Evolutionary conservation across 2,888 invertebrate species (phyloP).

Genomic region (Tholera decimalis): DNA sequence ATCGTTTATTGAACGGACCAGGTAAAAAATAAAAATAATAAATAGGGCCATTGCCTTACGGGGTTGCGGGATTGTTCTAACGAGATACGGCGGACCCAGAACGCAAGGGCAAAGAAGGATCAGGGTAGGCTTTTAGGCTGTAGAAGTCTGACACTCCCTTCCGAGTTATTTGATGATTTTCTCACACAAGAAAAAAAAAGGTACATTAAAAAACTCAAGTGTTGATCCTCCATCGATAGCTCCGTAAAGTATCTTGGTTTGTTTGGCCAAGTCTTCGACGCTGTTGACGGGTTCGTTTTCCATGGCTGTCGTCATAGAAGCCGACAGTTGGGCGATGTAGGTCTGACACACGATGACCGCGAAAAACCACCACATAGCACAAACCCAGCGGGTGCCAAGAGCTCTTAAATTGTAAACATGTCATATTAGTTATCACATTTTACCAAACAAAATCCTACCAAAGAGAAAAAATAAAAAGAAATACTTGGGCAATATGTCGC

Average conservation of each 20-base stretch:
- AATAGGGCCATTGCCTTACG: too few species aligned
- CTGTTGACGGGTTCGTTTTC: slow-evolving; percentile 96
- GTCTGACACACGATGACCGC: slow-evolving; percentile 98
- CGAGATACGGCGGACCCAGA: too few species aligned
- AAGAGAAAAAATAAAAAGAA: not conserved
- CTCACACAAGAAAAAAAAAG: too few species aligned
- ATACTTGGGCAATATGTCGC: slow-evolving; percentile 97
- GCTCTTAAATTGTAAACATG: slow-evolving; percentile 91
- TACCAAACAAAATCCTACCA: not conserved
- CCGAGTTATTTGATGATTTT: too few species aligned
- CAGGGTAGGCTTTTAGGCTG: too few species aligned
- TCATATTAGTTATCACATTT: not conserved
- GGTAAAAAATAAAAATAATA: too few species aligned
- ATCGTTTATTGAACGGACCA: too few species aligned
- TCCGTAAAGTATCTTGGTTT: slow-evolving; percentile 98
- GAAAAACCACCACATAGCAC: slow-evolving; percentile 98
- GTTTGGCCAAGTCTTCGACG: slow-evolving; percentile 97
- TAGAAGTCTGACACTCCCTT: too few species aligned
- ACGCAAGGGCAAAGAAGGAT: too few species aligned
- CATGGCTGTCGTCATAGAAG: slow-evolving; percentile 96
- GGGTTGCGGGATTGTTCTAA: too few species aligned
- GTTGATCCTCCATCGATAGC: slow-evolving; percentile 96
- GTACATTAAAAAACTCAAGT: slow-evolving; percentile 94
- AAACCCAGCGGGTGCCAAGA: slow-evolving; percentile 96
- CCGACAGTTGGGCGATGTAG: slow-evolving; percentile 98